phyloP scores from a whole-genome alignment of 2,797 vertebrate species.

The Phrynocephalus forsythii region DNA sequence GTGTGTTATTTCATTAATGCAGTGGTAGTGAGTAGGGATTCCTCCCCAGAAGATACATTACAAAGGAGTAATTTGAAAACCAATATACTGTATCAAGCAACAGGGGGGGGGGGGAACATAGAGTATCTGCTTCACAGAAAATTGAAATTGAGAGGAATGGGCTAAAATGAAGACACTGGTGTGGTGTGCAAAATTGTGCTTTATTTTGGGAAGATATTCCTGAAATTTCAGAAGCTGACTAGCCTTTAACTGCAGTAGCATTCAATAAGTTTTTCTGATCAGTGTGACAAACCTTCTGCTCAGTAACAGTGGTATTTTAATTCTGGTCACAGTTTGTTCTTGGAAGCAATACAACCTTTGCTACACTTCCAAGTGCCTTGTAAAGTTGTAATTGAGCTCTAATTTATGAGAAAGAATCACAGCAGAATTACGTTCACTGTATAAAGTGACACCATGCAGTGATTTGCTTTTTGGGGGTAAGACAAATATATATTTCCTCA shows the following conservation, averaged over 20 bases:
- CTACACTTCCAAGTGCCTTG: slow-evolving; percentile 12
- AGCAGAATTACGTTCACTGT: slow-evolving; percentile 12
- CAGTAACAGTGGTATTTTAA: slow-evolving; percentile 4
- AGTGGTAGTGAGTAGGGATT: too few species aligned
- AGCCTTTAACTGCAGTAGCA: background rate
- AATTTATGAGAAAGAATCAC: slow-evolving; percentile 36
- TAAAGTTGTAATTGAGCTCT: slow-evolving; percentile 28
- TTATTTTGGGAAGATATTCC: background rate
- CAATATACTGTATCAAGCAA: background rate
- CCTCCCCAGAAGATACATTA: too few species aligned
- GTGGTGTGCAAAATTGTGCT: background rate
- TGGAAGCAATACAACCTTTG: background rate
- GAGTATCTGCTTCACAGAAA: background rate
- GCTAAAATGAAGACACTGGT: background rate
- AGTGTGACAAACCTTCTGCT: background rate
- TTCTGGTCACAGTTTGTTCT: slow-evolving; percentile 21
- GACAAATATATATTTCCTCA: background rate
- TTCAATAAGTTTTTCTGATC: background rate
- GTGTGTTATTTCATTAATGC: too few species aligned
- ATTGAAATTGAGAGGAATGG: background rate
- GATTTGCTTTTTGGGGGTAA: slow-evolving; percentile 9
- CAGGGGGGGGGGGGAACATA: too few species aligned
- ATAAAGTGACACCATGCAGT: slow-evolving; percentile 20
- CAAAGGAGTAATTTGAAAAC: too few species aligned
- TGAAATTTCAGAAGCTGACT: background rate